Percentiles rank a stretch among this genome's conserved stretches.
phyloP scores from a whole-genome alignment of 2,888 invertebrate species.

The Dysmachus trigonus region DNA sequence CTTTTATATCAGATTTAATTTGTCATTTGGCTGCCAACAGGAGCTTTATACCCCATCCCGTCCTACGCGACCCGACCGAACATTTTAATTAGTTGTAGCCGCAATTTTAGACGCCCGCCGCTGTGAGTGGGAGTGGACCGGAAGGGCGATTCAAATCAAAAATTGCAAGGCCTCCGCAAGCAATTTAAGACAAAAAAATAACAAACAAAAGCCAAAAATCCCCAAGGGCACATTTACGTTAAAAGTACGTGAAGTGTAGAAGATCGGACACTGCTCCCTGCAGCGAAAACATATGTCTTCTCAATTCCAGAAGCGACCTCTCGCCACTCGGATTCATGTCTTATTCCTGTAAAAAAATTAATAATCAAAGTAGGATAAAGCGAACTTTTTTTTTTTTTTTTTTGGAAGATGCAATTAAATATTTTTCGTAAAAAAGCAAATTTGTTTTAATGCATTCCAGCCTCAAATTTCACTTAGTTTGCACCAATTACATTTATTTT shows the following conservation, averaged over 20 bases:
- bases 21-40: neutral
- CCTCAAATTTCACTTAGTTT: neutral
- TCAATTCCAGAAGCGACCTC: neutral
- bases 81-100: neutral
- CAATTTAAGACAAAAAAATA: neutral
- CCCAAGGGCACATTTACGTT: neutral
- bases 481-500: neutral
- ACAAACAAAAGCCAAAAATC: neutral
- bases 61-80: neutral
- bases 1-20: constrained; percentile 16
- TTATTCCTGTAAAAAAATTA: neutral
- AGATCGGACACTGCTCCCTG: neutral
- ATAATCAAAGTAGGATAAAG: neutral
- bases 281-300: neutral
- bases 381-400: neutral
- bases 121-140: neutral
- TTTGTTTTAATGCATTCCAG: neutral
- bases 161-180: neutral
- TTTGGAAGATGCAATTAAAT: neutral
- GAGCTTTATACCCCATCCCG: neutral
- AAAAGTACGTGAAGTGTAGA: neutral
- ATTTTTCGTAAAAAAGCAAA: neutral
- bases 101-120: neutral
- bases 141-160: neutral
- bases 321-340: neutral